A percentile compares a stretch with the other conserved stretches of the same genome.
Conservation (phyloP, 2,113 vertebrate genomes). For the Hystrix cristata region DNA sequence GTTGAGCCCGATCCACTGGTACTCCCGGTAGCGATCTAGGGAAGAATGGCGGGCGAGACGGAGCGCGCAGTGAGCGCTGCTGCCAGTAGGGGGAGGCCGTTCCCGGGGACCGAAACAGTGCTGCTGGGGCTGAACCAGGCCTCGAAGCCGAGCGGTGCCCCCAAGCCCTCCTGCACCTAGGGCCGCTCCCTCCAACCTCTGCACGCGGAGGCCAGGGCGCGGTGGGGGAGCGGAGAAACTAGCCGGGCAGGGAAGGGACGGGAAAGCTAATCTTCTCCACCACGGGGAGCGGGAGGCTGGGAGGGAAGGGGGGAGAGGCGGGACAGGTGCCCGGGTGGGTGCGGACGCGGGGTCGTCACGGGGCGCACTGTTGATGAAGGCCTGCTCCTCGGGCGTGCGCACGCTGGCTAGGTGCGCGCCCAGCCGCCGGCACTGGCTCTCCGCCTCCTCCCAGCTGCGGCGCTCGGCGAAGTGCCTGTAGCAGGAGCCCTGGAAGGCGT, state of each 20-base stretch:
- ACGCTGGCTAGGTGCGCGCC: constrained; percentile 95
- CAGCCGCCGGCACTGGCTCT: constrained; percentile 92
- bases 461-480: constrained; percentile 94
- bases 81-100: constrained; percentile 64
- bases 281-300: neutral
- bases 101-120: neutral
- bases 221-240: neutral
- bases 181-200: neutral
- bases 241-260: neutral
- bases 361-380: constrained; percentile 93
- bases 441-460: constrained; percentile 96
- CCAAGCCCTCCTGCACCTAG: neutral
- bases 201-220: neutral
- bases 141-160: neutral
- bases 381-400: constrained; percentile 95
- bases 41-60: neutral
- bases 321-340: neutral
- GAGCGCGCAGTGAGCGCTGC: neutral
- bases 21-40: constrained; percentile 93
- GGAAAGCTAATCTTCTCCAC: neutral
- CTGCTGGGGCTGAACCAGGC: neutral
- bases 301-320: neutral
- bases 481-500: constrained; percentile 95
- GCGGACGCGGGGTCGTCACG: neutral
- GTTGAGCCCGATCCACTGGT: constrained; percentile 97